Evolutionary conservation across 2,888 invertebrate genomes (phyloP).

Genomic region (Germaria angustata): DNA sequence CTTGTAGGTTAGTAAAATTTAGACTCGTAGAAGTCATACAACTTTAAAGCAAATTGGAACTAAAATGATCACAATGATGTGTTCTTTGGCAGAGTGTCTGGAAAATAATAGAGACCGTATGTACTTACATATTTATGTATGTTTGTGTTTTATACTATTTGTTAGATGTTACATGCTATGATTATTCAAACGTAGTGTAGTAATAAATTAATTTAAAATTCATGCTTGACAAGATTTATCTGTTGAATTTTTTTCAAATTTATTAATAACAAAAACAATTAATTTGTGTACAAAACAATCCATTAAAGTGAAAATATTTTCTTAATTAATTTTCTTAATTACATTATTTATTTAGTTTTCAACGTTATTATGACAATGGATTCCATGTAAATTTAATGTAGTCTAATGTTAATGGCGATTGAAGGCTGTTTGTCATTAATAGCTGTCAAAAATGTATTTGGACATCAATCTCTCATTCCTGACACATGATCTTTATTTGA

Average conservation of each 20-base stretch:
- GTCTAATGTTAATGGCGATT: background rate
- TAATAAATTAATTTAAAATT: slow-evolving; percentile 36
- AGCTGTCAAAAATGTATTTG: background rate
- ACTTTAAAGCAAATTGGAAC: no score
- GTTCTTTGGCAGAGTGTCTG: background rate
- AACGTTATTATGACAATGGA: background rate
- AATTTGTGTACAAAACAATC: background rate
- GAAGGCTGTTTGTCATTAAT: background rate
- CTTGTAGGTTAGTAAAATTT: background rate
- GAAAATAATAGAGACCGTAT: background rate
- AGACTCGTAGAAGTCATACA: background rate
- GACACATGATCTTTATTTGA: background rate
- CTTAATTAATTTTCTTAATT: background rate
- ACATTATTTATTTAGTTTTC: background rate
- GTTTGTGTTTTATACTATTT: background rate
- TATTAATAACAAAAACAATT: background rate
- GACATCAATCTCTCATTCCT: background rate
- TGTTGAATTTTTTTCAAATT: background rate
- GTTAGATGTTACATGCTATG: background rate
- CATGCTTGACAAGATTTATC: slow-evolving; percentile 37
- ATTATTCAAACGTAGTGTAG: slow-evolving; percentile 3
- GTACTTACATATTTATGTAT: no score
- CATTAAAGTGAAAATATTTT: slow-evolving; percentile 40
- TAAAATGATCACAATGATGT: background rate
- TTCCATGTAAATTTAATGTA: background rate